These are phyloP conservation scores for Nomada lathburiana DNA, from an alignment of 2,888 invertebrate genomes.

Conservation along the genomic window DNA sequence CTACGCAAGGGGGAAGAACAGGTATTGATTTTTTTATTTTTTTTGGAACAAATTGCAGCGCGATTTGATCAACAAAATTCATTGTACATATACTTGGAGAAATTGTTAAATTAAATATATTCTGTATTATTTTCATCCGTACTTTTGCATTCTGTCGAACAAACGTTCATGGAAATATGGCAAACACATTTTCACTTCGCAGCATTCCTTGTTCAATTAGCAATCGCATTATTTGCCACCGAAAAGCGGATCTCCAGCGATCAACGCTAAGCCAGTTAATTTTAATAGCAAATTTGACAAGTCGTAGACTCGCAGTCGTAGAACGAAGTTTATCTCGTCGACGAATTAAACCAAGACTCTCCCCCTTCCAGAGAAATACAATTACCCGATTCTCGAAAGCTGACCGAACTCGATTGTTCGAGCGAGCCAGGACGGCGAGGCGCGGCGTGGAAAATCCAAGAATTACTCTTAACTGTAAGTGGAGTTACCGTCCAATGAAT, in stretches of 20 bases:
- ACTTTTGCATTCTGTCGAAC: no score
- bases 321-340: background rate
- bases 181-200: no score
- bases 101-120: no score
- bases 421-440: conserved; percentile 9
- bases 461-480: conserved; percentile 54
- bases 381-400: conserved; percentile 31
- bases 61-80: no score
- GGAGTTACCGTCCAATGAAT: conserved; percentile 51
- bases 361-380: conserved; percentile 12
- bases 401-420: conserved; percentile 47
- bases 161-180: no score
- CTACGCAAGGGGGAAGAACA: background rate
- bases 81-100: no score
- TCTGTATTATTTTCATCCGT: no score
- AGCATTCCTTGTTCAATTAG: background rate
- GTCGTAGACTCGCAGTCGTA: background rate
- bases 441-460: conserved; percentile 43
- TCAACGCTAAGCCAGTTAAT: conserved; percentile 4
- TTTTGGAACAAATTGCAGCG: no score
- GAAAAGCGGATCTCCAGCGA: background rate
- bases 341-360: conserved; percentile 43
- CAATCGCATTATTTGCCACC: background rate
- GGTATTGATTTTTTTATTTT: no score
- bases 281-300: conserved; percentile 48